These are phyloP conservation scores for Ptilonorhynchus violaceus DNA, from an alignment of 2,113 vertebrate genomes.

Conservation along the genomic window DNA sequence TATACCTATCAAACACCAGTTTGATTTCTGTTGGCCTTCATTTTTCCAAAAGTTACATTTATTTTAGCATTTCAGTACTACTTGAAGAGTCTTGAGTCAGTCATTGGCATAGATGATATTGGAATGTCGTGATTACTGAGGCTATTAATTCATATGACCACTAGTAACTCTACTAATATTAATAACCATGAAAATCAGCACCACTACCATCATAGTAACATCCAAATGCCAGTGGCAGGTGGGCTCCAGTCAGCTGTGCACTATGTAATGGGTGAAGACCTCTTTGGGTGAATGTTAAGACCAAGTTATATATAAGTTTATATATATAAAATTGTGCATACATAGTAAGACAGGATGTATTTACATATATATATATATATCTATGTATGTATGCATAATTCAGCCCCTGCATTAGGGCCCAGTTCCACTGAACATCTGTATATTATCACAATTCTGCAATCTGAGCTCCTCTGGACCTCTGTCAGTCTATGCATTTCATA, in stretches of 20 bases:
- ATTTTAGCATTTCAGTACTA: background rate
- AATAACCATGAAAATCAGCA: background rate
- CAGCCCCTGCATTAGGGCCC: background rate
- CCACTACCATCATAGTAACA: background rate
- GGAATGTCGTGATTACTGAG: background rate
- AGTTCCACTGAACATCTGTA: background rate
- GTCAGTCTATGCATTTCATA: background rate
- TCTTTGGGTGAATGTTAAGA: background rate
- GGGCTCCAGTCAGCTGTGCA: background rate
- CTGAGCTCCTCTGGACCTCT: background rate
- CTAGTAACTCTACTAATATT: background rate
- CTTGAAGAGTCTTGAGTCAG: background rate
- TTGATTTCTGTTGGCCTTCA: background rate
- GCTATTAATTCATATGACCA: background rate
- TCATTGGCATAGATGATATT: background rate
- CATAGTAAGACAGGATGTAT: background rate
- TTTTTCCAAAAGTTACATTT: background rate
- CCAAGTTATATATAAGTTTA: no score
- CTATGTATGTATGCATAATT: background rate
- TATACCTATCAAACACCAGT: background rate
- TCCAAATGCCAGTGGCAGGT: background rate
- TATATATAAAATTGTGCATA: background rate
- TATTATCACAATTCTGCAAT: background rate
- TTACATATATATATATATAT: background rate
- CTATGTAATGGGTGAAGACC: background rate